phyloP scores from a whole-genome alignment of 1,140 invertebrate genomes.

The Sycophaga agraensis region DNA sequence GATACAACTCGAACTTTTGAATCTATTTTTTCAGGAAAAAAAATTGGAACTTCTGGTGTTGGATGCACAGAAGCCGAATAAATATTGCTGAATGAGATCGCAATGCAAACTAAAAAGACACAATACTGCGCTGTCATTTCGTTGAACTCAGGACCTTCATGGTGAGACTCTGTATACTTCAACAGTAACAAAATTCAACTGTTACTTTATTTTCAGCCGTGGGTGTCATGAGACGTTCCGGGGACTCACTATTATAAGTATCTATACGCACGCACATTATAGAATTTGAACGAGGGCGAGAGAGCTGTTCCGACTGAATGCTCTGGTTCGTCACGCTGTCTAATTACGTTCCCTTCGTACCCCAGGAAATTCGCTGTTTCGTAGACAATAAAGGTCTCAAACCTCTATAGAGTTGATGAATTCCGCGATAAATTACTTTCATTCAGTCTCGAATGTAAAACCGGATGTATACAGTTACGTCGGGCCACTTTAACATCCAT shows the following conservation, averaged over 20 bases:
- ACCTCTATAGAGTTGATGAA: slow-evolving; percentile 2
- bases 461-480: too few species aligned
- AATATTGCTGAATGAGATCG: background rate
- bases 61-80: background rate
- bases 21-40: background rate
- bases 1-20: background rate
- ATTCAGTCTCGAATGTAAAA: too few species aligned
- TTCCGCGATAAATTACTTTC: slow-evolving; percentile 18
- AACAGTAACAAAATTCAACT: background rate
- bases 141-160: background rate
- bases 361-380: slow-evolving; percentile 9
- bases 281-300: background rate
- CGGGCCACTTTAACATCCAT: too few species aligned
- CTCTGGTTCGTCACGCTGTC: slow-evolving; percentile 13
- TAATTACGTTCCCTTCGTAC: background rate
- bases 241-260: background rate
- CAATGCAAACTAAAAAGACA: background rate
- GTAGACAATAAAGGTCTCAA: slow-evolving; percentile 9
- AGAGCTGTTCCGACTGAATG: slow-evolving; percentile 9
- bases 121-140: background rate
- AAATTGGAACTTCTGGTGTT: background rate
- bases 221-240: background rate
- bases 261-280: background rate
- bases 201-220: background rate
- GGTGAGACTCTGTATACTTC: background rate